A percentile compares a stretch with the other conserved stretches of the same genome.
Conservation (phyloP, 2,113 vertebrate species). For the Pseudopodoces humilis region DNA sequence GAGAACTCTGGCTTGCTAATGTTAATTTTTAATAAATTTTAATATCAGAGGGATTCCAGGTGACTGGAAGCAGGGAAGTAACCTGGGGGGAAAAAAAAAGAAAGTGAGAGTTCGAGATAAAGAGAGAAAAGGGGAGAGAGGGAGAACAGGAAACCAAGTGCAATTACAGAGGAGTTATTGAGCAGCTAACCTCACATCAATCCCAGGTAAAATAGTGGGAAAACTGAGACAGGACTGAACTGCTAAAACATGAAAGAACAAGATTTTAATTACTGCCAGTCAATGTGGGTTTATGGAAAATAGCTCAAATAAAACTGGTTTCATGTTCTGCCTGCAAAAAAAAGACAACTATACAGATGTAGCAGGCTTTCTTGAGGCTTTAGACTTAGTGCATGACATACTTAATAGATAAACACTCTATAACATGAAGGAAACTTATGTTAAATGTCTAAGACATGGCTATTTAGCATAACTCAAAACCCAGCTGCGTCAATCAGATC, state of each 20-base stretch:
- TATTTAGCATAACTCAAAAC: conserved; percentile 59
- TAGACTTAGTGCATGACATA: conserved; percentile 31
- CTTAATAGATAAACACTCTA: conserved; percentile 36
- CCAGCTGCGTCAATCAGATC: conserved; percentile 61
- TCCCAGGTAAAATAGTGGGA: conserved; percentile 32
- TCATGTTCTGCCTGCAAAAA: conserved; percentile 38
- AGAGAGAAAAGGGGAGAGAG: neutral
- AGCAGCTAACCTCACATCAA: conserved; percentile 38
- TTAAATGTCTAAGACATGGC: conserved; percentile 42
- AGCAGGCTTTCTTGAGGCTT: conserved; percentile 36
- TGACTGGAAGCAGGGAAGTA: conserved; percentile 39
- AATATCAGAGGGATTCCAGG: conserved; percentile 46
- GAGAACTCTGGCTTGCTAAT: conserved; percentile 38
- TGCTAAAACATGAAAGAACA: conserved; percentile 49
- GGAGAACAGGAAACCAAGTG: conserved; percentile 44
- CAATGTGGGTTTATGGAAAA: conserved; percentile 48
- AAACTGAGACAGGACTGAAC: conserved; percentile 42
- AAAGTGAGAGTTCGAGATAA: neutral
- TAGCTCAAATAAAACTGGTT: conserved; percentile 27
- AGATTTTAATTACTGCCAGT: conserved; percentile 61
- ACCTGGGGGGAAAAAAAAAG: neutral
- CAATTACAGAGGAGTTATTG: conserved; percentile 23
- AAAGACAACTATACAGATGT: conserved; percentile 14
- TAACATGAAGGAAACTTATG: conserved; percentile 41
- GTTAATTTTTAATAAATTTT: conserved; percentile 67